Conservation (phyloP, 92 coral and sea anemone genomes). For the Siderastrea radians region DNA sequence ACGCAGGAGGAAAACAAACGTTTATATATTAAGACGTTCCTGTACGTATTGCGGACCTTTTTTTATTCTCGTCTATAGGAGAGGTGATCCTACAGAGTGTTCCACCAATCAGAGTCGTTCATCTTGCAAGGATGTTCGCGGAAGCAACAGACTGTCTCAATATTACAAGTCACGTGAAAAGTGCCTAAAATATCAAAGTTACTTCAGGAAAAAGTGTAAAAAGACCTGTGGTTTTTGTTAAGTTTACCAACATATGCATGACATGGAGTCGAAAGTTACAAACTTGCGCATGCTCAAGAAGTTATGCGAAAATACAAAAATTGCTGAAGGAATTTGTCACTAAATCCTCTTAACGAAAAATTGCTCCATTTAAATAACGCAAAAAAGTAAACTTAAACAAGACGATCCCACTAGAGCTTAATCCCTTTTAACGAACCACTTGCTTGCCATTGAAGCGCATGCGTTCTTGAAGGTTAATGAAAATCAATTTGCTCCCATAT, state of each 20-base stretch:
- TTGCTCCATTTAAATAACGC: too few relatives aligned
- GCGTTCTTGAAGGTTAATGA: too few relatives aligned
- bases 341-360: too few relatives aligned
- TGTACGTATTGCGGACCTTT: neutral
- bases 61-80: conserved; percentile 21
- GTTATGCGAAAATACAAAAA: too few relatives aligned
- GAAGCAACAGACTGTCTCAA: conserved; percentile 18
- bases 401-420: too few relatives aligned
- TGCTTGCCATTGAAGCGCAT: too few relatives aligned
- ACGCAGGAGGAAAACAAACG: neutral
- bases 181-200: conserved; percentile 18
- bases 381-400: too few relatives aligned
- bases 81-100: conserved; percentile 58
- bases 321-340: too few relatives aligned
- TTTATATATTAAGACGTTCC: neutral
- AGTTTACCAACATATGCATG: neutral
- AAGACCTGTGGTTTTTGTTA: conserved; percentile 62
- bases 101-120: conserved; percentile 9
- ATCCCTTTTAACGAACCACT: too few relatives aligned
- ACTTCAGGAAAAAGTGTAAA: conserved; percentile 32
- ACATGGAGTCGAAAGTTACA: neutral
- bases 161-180: conserved; percentile 20
- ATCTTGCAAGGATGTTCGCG: neutral
- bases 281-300: too few relatives aligned
- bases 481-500: too few relatives aligned